Percentiles rank a stretch among this genome's conserved stretches.
Evolutionary conservation across 2,888 invertebrate species (phyloP).

Genomic region (Ecdyonurus torrentis): DNA sequence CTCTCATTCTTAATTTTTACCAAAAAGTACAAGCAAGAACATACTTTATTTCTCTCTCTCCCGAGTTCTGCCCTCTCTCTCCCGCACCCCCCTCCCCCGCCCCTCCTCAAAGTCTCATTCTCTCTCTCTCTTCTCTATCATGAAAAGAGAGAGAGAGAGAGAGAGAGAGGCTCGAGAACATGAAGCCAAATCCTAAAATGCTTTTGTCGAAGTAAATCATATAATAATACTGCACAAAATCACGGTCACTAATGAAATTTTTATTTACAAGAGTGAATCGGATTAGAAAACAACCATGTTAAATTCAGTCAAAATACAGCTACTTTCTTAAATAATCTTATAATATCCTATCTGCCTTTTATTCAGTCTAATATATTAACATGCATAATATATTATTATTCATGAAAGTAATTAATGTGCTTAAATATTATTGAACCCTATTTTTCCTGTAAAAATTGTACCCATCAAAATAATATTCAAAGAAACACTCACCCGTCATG

Average conservation of each 20-base stretch:
- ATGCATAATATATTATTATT: neutral
- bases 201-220: neutral
- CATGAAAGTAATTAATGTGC: slow-evolving; percentile 9
- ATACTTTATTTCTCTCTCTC: slow-evolving; percentile 3
- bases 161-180: slow-evolving; percentile 5
- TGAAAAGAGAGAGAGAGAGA: slow-evolving; percentile 4
- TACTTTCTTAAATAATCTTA: neutral
- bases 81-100: neutral
- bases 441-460: slow-evolving; percentile 27
- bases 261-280: too few species aligned
- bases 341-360: neutral
- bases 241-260: neutral
- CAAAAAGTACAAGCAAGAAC: slow-evolving; percentile 1
- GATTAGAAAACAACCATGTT: neutral
- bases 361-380: too few species aligned
- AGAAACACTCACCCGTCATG: slow-evolving; percentile 34
- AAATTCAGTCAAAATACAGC: neutral
- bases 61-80: too few species aligned
- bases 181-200: neutral
- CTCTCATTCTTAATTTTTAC: neutral
- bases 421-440: neutral
- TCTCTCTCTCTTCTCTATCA: neutral
- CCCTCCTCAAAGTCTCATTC: too few species aligned
- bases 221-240: neutral
- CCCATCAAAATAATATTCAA: slow-evolving; percentile 31